Conservation (phyloP, 2,888 invertebrate genomes). For the Argyresthia goedartella region DNA sequence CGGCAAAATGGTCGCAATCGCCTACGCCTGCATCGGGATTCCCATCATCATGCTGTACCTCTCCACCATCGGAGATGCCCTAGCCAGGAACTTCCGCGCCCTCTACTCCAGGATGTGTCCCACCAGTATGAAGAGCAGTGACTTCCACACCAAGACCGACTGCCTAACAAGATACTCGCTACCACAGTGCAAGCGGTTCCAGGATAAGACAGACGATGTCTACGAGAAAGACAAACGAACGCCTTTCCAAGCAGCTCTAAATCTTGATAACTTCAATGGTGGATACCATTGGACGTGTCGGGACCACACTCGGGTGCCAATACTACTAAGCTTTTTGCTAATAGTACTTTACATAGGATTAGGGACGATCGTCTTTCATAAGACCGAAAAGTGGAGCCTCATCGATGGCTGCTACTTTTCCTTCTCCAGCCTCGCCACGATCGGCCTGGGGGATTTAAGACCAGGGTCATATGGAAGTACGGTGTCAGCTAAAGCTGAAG, state of each 20-base stretch:
- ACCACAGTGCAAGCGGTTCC: constrained; percentile 23
- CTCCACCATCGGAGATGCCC: constrained; percentile 87
- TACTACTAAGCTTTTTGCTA: constrained; percentile 86
- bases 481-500: constrained; percentile 61
- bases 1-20: constrained; percentile 85
- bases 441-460: constrained; percentile 85
- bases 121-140: constrained; percentile 24
- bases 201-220: constrained; percentile 24
- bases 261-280: constrained; percentile 46
- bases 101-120: constrained; percentile 73
- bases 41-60: constrained; percentile 90
- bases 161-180: constrained; percentile 19
- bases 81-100: constrained; percentile 83
- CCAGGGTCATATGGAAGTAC: constrained; percentile 73
- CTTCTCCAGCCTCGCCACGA: constrained; percentile 84
- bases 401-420: constrained; percentile 89
- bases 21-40: constrained; percentile 88
- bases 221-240: constrained; percentile 27
- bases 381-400: constrained; percentile 92
- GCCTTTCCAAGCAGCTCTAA: constrained; percentile 57
- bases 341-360: constrained; percentile 89
- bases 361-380: constrained; percentile 90
- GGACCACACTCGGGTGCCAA: constrained; percentile 84
- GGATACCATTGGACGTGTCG: constrained; percentile 58
- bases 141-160: constrained; percentile 19